Evolutionary conservation across 1,140 invertebrate genomes (phyloP), one percentile per base, ranked within the genome.

Genomic region (Calephelis nemesis): DNA sequence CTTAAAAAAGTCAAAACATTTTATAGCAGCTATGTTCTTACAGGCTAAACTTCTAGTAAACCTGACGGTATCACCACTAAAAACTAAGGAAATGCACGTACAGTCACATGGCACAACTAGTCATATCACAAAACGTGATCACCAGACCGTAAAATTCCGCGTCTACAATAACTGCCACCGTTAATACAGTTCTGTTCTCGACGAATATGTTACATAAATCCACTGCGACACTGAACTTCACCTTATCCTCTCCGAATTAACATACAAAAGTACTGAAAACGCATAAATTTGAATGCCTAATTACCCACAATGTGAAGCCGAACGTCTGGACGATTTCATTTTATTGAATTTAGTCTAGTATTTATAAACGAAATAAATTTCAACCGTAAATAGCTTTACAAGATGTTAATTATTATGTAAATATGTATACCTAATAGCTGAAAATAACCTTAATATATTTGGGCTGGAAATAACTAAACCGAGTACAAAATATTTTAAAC

Each of bases 191-290:
- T 42, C 47, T 58, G 52, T 67, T 52, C 54, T 67, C 65, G 42
- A 15, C 40, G 19, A 45, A 52, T 2, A 45, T 63, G 50, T 63
- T 58, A 58, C 62, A 69, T 52, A 76, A 74, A 74, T 68, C 76
- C 70, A 71, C 70, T 76, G 70, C 76, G 85, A 88, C 87, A 86
- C 83, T 88, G 88, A 91, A 91, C 88, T 91, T 91, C 79, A 91
- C 87, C 87, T 88, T 85, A 84, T 73, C 79, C 78, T 71, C 69
- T 69, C 63, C 65, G 62, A 74, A 91, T 91, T 89, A 77, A 82
- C 87, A 91, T 89, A 89, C 86, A 91, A 88, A 89, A 86, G 81
- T 85, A 83, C 83, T 88, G 83, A 88, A 89, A 88, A 83, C 77
- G 81, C 78, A 83, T 85, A 77, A 49, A 89, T 88, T 87, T 85